phyloP scores from a whole-genome alignment of 35 echinoderm and acorn worm species.

The Anneissia japonica region DNA sequence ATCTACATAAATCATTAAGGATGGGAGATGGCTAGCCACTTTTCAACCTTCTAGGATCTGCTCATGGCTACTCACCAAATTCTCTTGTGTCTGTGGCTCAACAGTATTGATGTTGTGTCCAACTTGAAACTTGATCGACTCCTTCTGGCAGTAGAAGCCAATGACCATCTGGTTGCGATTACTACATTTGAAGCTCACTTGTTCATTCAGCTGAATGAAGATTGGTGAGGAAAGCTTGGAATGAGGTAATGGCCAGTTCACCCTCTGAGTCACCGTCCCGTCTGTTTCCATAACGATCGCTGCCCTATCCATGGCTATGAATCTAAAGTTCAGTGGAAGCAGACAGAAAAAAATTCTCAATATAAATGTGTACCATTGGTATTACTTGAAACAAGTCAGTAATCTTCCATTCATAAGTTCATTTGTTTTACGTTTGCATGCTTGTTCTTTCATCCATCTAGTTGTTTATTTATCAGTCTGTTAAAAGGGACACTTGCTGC shows the following conservation, averaged over 20 bases:
- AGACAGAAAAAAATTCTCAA: neutral
- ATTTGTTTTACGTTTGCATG: too few species aligned
- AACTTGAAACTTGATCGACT: slow-evolving; percentile 66
- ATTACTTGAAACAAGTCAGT: too few species aligned
- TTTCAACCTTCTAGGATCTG: neutral
- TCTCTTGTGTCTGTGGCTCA: slow-evolving; percentile 76
- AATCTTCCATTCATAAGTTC: too few species aligned
- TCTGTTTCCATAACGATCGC: slow-evolving; percentile 62
- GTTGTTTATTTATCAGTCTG: too few species aligned
- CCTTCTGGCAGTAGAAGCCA: slow-evolving; percentile 59
- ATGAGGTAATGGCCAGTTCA: slow-evolving; percentile 76
- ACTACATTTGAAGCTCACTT: slow-evolving; percentile 49
- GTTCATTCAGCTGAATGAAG: slow-evolving; percentile 51
- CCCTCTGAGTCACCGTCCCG: slow-evolving; percentile 46
- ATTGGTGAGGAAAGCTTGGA: slow-evolving; percentile 54
- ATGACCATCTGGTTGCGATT: slow-evolving; percentile 74
- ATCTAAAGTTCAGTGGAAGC: slow-evolving; percentile 19
- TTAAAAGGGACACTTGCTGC: too few species aligned
- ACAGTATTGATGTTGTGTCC: slow-evolving; percentile 57
- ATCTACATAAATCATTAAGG: neutral
- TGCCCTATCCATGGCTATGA: slow-evolving; percentile 74
- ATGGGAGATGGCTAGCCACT: neutral
- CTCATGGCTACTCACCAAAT: slow-evolving; percentile 56
- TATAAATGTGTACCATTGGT: too few species aligned
- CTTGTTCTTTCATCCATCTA: too few species aligned